phyloP scores from a whole-genome alignment of 2,113 vertebrate species.

The Gadus chalcogrammus region DNA sequence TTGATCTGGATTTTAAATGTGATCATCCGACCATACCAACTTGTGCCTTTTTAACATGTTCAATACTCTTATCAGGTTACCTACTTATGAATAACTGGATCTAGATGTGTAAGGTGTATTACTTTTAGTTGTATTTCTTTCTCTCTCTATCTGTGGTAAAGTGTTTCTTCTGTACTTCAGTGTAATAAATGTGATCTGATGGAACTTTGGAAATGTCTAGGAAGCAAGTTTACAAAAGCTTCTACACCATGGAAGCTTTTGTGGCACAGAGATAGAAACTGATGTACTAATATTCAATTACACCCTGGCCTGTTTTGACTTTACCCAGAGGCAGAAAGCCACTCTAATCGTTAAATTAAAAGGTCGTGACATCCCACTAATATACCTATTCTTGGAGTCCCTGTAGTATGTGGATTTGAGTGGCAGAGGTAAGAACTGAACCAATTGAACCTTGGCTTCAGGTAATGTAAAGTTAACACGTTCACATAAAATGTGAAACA shows the following conservation, averaged over 20 bases:
- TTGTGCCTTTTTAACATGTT: constrained; percentile 87
- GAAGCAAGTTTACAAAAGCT: background rate
- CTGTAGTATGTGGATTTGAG: constrained; percentile 42
- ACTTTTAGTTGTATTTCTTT: constrained; percentile 43
- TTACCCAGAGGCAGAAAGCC: constrained; percentile 39
- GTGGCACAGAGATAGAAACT: constrained; percentile 29
- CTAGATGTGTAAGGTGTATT: constrained; percentile 67
- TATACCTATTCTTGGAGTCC: constrained; percentile 48
- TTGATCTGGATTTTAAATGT: constrained; percentile 64
- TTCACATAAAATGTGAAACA: constrained; percentile 47
- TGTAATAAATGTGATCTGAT: constrained; percentile 40
- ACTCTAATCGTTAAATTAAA: constrained; percentile 44
- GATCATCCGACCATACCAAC: constrained; percentile 83
- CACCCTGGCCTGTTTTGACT: constrained; percentile 37
- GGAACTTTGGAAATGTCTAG: constrained; percentile 37
- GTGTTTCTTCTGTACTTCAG: constrained; percentile 61
- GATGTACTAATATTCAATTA: constrained; percentile 34
- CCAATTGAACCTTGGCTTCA: constrained; percentile 47
- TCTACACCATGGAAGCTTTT: constrained; percentile 21
- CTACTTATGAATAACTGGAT: constrained; percentile 72
- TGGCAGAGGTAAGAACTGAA: constrained; percentile 36
- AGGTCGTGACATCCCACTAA: constrained; percentile 53
- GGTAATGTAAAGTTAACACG: constrained; percentile 50
- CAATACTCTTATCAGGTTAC: constrained; percentile 74
- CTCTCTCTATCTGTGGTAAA: constrained; percentile 58